Evolutionary conservation across 2,888 invertebrate genomes (phyloP).

Genomic region (Serripes groenlandicus): DNA sequence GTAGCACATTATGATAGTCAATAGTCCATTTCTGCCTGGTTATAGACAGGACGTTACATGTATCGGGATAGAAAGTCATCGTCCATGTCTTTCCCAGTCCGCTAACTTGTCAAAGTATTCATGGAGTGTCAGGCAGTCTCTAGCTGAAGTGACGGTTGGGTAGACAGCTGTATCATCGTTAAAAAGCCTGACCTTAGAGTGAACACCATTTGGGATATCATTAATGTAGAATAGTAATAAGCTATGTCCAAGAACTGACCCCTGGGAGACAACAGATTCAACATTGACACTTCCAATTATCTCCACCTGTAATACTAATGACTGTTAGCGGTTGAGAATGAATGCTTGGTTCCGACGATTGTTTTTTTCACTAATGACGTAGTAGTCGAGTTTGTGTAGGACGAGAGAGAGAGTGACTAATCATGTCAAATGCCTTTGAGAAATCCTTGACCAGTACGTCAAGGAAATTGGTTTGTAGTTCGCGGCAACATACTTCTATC

Average conservation of each 20-base stretch:
- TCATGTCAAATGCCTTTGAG: constrained; percentile 14
- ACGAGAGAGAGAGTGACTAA: background rate
- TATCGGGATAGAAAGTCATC: constrained; percentile 50
- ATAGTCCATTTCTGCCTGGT: constrained; percentile 24
- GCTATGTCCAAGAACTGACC: constrained; percentile 29
- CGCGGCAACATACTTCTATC: no score
- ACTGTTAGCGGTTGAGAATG: constrained; percentile 25
- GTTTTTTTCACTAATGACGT: constrained; percentile 29
- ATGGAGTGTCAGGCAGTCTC: constrained; percentile 34
- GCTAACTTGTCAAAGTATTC: constrained; percentile 36
- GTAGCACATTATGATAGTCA: constrained; percentile 22
- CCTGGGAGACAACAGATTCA: constrained; percentile 35
- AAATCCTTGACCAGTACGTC: no score
- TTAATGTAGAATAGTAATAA: constrained; percentile 41
- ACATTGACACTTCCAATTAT: constrained; percentile 16
- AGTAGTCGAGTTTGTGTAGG: constrained; percentile 10
- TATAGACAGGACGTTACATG: constrained; percentile 38
- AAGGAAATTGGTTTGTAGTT: no score
- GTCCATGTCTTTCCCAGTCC: constrained; percentile 41
- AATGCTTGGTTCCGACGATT: constrained; percentile 25
- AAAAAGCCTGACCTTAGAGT: constrained; percentile 30
- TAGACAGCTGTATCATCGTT: constrained; percentile 50
- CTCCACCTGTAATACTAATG: constrained; percentile 23
- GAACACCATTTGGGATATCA: constrained; percentile 2
- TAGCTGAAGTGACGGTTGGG: constrained; percentile 17